phyloP scores from a whole-genome alignment of 1,140 invertebrate species.

The Ridgeia piscesae region DNA sequence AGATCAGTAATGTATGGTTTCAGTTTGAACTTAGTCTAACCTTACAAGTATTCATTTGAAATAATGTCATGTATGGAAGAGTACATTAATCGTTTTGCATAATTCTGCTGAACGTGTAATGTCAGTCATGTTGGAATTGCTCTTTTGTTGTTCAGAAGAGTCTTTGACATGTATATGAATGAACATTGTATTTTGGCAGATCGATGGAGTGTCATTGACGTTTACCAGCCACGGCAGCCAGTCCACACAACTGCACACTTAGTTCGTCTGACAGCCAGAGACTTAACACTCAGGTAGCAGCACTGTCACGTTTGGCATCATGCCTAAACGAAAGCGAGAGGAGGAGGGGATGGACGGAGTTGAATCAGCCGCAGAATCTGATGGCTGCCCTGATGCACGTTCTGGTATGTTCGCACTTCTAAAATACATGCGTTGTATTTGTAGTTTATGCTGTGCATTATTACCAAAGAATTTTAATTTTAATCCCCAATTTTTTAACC shows the following conservation, averaged over 20 bases:
- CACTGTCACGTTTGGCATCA: background rate
- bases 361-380: background rate
- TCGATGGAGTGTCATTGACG: background rate
- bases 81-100: too few relatives aligned
- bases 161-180: too few relatives aligned
- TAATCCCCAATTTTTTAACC: too few relatives aligned
- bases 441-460: background rate
- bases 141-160: too few relatives aligned
- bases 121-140: too few relatives aligned
- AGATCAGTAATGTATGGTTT: too few relatives aligned
- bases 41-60: too few relatives aligned
- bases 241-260: background rate
- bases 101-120: too few relatives aligned
- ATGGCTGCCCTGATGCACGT: background rate
- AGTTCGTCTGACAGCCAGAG: background rate
- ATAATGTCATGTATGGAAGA: too few relatives aligned
- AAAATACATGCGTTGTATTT: background rate
- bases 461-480: background rate
- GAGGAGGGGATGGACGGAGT: background rate
- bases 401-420: background rate
- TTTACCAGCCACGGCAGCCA: background rate
- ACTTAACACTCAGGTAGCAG: background rate
- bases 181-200: background rate
- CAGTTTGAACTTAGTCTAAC: too few relatives aligned
- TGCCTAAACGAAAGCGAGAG: slow-evolving; percentile 20